Conservation (phyloP, 2,888 invertebrate species). For the Cacoxenus indagator region DNA sequence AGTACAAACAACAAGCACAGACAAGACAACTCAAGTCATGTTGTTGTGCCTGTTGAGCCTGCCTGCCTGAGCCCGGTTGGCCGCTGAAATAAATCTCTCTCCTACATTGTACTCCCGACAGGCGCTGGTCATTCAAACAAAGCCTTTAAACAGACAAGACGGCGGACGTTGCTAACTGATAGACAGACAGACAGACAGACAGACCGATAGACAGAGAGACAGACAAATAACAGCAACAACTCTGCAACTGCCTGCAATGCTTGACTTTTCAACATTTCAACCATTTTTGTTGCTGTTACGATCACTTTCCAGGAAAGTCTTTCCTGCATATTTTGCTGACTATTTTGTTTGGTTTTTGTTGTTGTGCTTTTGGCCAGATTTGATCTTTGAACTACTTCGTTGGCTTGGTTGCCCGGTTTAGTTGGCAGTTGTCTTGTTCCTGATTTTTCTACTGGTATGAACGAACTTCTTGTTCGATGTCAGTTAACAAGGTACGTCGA, state of each 20-base stretch:
- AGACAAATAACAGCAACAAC: conserved; percentile 10
- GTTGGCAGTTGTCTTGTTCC: conserved; percentile 29
- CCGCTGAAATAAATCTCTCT: conserved; percentile 52
- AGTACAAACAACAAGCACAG: background rate
- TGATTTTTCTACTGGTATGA: conserved; percentile 39
- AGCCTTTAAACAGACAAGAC: conserved; percentile 6
- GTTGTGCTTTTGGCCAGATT: conserved; percentile 35
- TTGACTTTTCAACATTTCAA: conserved; percentile 1
- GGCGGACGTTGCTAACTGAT: no score
- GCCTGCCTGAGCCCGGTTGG: no score
- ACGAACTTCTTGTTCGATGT: conserved; percentile 50
- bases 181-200: conserved; percentile 28
- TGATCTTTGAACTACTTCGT: conserved; percentile 34
- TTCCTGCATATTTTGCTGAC: conserved; percentile 24
- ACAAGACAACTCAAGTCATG: conserved; percentile 7
- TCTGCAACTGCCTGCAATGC: background rate
- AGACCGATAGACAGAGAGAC: conserved; percentile 15
- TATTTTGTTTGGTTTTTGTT: background rate
- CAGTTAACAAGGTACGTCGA: no score
- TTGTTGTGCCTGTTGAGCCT: conserved; percentile 37
- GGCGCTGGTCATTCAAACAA: background rate
- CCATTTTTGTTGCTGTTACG: background rate
- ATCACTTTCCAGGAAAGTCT: conserved; percentile 37
- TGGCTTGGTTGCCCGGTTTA: background rate
- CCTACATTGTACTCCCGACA: conserved; percentile 10